These are phyloP conservation scores for Tubulanus polymorphus DNA, from an alignment of 2,888 invertebrate species.

Conservation along the genomic window DNA sequence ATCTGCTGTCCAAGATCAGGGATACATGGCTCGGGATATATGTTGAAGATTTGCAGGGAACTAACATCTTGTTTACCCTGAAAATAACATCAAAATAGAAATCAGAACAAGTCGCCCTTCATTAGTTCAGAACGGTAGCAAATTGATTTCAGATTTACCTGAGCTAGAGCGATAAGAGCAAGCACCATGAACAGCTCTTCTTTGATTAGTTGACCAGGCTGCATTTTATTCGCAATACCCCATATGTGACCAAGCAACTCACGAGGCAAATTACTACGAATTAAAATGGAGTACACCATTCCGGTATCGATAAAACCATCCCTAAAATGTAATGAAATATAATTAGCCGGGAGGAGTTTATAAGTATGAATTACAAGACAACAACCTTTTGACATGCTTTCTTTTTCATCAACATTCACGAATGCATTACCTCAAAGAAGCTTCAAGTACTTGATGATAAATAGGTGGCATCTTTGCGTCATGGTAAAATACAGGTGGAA, in stretches of 20 bases:
- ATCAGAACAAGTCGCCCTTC: not conserved
- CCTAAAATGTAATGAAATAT: constrained; percentile 23
- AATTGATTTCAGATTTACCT: no score
- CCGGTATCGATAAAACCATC: constrained; percentile 47
- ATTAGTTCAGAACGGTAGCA: not conserved
- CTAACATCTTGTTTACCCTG: constrained; percentile 37
- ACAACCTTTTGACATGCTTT: no score
- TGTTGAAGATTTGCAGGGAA: constrained; percentile 33
- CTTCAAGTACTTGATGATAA: constrained; percentile 44
- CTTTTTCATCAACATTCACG: no score
- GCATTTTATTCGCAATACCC: constrained; percentile 53
- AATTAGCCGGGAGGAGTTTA: no score
- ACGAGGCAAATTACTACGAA: constrained; percentile 53
- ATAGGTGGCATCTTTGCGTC: constrained; percentile 38
- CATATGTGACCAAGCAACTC: constrained; percentile 55
- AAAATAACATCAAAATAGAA: constrained; percentile 1
- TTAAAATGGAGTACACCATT: constrained; percentile 55
- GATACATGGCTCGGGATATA: constrained; percentile 41
- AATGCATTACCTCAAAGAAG: constrained; percentile 34
- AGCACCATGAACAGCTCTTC: constrained; percentile 56
- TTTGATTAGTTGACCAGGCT: constrained; percentile 54
- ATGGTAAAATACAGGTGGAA: constrained; percentile 21
- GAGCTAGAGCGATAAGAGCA: constrained; percentile 56
- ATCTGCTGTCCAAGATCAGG: constrained; percentile 31
- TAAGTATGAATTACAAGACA: no score